Base-by-base conservation (phyloP, 2,888 invertebrate genomes). In the Tribolium freemani region DNA sequence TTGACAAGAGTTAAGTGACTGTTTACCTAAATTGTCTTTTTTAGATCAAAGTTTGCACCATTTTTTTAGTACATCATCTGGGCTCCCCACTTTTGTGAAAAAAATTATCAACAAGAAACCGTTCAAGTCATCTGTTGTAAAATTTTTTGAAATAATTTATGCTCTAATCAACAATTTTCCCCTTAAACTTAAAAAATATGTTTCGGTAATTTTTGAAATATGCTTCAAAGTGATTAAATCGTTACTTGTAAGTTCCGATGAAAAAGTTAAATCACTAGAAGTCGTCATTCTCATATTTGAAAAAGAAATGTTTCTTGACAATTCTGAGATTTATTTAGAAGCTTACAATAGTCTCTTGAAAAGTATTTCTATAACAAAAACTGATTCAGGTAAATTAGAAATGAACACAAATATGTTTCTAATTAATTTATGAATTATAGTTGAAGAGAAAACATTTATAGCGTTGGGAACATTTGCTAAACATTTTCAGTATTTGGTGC, bases 101-200 rank as follows among this genome's bases (percentile, higher is more conserved):
- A 68, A 74, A 30, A 76, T 77, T 8, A 45, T 78, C 9, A 73
- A 74, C 48, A 76, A 76, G 16, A 76, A 77, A 57, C 69, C 72
- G 10, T 84, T 81, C 64, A 80, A 82, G 66, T 73, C 77, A 53
- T 74, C 81, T 13, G 73, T 79, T 30, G 54, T 69, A n/a, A 75
- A 76, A 68, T 77, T 80, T 66, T 75, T 85, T 21, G 83, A 83
- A 72, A 79, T 86, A 57, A 66, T 85, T 11, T 82, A 80, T 73
- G 80, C 81, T 5, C 69, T 85, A 1, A 76, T 84, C 3, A 85
- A 83, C 61, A 84, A 83, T 76, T 84, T 82, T 71, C 66, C 79
- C 1, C 9, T 46, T 5, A 82, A 81, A 78, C 56, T 85, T 16
- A 76, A 80, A 69, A 79, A 78, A 71, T 77, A 83, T 68, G 75